A percentile compares a stretch with the other conserved stretches of the same genome.
Conservation (phyloP, 2,888 invertebrate species). For the Apamea monoglypha region DNA sequence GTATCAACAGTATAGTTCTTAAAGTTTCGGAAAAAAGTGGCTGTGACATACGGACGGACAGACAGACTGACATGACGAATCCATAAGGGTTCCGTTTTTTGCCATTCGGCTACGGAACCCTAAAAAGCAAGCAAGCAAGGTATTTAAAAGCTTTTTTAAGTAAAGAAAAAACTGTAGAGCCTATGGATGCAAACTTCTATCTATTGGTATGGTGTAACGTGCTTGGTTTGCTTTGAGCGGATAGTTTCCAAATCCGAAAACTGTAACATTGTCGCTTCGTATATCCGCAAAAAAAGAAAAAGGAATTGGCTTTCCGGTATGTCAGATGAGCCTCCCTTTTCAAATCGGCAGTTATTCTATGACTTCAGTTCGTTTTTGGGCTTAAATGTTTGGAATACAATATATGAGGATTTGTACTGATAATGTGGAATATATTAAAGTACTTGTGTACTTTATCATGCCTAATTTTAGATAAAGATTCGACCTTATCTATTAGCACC, state of each 20-base stretch:
- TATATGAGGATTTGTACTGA: neutral
- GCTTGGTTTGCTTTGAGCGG: constrained; percentile 25
- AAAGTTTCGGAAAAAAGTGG: too few species aligned
- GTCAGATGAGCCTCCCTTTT: neutral
- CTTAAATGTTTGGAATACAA: neutral
- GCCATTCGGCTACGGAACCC: too few species aligned
- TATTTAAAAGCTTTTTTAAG: neutral
- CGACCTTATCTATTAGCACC: neutral
- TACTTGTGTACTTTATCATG: neutral
- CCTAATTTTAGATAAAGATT: neutral
- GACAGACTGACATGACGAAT: too few species aligned
- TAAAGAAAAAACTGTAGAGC: neutral
- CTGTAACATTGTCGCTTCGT: constrained; percentile 30
- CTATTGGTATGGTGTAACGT: neutral
- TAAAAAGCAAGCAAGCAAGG: neutral
- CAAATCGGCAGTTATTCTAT: neutral
- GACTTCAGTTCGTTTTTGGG: neutral
- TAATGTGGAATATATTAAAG: neutral
- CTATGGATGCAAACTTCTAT: neutral
- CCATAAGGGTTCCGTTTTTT: too few species aligned
- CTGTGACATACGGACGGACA: too few species aligned
- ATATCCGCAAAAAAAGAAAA: constrained; percentile 24
- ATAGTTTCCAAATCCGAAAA: constrained; percentile 31
- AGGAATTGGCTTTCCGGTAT: neutral
- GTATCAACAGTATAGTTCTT: too few species aligned